phyloP scores from a whole-genome alignment of 2,113 vertebrate species.

The Diphyllodes magnificus region DNA sequence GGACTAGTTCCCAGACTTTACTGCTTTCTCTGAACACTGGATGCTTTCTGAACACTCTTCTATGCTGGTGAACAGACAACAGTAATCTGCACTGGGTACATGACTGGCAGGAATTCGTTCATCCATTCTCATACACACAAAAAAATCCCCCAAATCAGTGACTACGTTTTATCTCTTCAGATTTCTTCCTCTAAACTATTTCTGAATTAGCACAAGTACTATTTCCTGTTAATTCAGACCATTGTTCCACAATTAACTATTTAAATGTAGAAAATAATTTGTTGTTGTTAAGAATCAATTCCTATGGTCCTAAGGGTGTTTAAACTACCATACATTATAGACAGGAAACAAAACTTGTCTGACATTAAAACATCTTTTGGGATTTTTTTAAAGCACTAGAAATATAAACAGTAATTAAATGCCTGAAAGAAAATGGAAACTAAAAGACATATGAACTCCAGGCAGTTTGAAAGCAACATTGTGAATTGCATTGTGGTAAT shows the following conservation, averaged over 20 bases:
- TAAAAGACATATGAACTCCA: background rate
- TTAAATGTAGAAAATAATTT: background rate
- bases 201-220: background rate
- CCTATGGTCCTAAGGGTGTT: background rate
- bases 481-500: fast-evolving
- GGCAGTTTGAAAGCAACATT: background rate
- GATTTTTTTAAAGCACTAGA: background rate
- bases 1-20: background rate
- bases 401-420: background rate
- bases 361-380: background rate
- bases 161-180: background rate
- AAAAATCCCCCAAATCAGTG: background rate
- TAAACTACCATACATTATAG: background rate
- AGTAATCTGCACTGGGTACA: background rate
- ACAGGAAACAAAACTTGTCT: background rate
- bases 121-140: background rate
- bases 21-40: background rate
- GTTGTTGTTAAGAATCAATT: background rate
- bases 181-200: background rate
- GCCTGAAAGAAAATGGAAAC: background rate
- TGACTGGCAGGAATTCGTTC: background rate
- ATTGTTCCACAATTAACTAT: background rate
- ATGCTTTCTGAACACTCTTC: background rate
- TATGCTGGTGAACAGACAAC: background rate
- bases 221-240: background rate